phyloP scores from a whole-genome alignment of 2,797 vertebrate genomes.

The Hippopotamyrus pictus region DNA sequence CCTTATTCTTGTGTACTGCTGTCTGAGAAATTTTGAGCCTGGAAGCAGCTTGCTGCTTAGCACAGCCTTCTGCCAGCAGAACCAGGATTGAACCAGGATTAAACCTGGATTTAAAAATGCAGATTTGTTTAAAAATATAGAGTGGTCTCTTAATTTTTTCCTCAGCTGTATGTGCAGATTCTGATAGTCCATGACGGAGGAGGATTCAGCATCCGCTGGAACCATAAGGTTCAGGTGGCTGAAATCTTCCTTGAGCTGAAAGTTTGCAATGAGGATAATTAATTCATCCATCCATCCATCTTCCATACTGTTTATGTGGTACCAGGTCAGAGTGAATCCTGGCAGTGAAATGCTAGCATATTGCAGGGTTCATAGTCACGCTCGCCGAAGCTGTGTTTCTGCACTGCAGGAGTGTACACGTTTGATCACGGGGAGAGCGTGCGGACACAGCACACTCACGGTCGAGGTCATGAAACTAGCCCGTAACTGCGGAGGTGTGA shows the following conservation, averaged over 20 bases:
- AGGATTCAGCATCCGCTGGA: neutral
- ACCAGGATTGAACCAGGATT: neutral
- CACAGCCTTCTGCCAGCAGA: neutral
- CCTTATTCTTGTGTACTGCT: neutral
- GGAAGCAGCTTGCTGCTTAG: neutral
- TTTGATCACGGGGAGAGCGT: neutral
- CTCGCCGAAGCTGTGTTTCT: neutral
- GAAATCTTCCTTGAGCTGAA: neutral
- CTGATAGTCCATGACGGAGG: neutral
- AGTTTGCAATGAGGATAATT: neutral
- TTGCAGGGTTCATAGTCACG: neutral
- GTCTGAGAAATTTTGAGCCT: neutral
- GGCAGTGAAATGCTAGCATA: neutral
- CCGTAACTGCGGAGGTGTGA: neutral
- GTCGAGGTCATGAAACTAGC: neutral
- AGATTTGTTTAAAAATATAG: neutral
- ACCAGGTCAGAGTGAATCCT: neutral
- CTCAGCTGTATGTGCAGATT: neutral
- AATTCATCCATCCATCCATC: neutral
- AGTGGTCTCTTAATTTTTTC: neutral
- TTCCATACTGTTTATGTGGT: neutral
- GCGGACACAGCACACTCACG: neutral
- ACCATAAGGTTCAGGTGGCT: neutral
- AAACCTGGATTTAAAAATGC: neutral
- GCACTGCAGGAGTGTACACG: neutral